phyloP scores from a whole-genome alignment of 1,140 invertebrate species.

The Antheraea pernyi region DNA sequence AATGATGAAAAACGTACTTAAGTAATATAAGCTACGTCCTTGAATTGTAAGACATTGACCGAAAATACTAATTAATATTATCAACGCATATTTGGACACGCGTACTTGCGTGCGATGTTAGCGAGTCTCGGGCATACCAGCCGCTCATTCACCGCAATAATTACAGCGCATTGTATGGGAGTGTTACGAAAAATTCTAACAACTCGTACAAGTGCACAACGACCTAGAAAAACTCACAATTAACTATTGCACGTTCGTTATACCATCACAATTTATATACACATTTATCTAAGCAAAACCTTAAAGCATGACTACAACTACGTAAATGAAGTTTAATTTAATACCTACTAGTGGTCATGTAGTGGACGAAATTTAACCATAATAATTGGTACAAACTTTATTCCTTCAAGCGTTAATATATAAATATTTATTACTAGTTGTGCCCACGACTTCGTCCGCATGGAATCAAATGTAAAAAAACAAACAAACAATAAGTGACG shows the following conservation, averaged over 20 bases:
- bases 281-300: not conserved
- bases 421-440: no score
- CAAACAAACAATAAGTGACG: no score
- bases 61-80: constrained; percentile 57
- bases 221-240: constrained; percentile 56
- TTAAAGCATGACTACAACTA: constrained; percentile 11
- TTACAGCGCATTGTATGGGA: constrained; percentile 44
- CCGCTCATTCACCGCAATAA: constrained; percentile 51
- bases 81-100: constrained; percentile 44
- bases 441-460: no score
- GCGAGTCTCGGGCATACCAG: constrained; percentile 23
- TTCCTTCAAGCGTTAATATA: no score
- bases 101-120: constrained; percentile 51
- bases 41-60: constrained; percentile 49
- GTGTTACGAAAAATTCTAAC: constrained; percentile 34
- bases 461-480: no score
- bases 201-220: constrained; percentile 32
- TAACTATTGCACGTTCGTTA: constrained; percentile 28
- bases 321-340: not conserved
- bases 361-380: no score
- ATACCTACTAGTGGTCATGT: not conserved
- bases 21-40: constrained; percentile 30
- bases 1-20: no score
- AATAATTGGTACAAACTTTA: no score
- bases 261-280: constrained; percentile 17